phyloP scores from a whole-genome alignment of 2,113 vertebrate genomes.

The Hydropotes inermis region DNA sequence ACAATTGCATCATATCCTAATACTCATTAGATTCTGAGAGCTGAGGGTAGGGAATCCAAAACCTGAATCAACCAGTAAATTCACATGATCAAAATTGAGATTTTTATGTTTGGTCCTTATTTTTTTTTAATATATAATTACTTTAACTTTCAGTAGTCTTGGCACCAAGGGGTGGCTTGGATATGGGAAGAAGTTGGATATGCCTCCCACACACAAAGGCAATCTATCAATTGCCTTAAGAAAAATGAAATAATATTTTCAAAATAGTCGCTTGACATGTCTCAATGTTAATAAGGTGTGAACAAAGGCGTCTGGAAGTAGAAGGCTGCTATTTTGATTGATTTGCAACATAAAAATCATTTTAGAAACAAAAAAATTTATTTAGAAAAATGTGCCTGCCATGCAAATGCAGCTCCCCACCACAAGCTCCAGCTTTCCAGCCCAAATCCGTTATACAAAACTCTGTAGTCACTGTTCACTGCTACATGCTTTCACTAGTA shows the following conservation, averaged over 20 bases:
- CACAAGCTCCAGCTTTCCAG: background rate
- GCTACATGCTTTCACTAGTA: background rate
- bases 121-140: background rate
- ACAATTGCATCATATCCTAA: background rate
- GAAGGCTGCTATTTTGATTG: background rate
- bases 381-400: background rate
- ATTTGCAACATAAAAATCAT: slow-evolving; percentile 10
- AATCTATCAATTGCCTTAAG: background rate
- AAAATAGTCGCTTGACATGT: background rate
- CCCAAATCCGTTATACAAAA: background rate
- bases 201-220: background rate
- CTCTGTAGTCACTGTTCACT: background rate
- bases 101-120: background rate
- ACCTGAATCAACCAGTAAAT: background rate
- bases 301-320: slow-evolving; percentile 43
- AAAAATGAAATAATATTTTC: slow-evolving; percentile 21
- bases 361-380: background rate
- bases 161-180: background rate
- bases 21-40: background rate
- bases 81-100: background rate
- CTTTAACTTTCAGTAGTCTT: background rate
- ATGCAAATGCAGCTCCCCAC: background rate
- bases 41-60: background rate
- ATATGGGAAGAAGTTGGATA: background rate
- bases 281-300: slow-evolving; percentile 29